These are phyloP conservation scores for Drosophila prolongata DNA, from an alignment of 2,888 invertebrate genomes.

Conservation along the genomic window DNA sequence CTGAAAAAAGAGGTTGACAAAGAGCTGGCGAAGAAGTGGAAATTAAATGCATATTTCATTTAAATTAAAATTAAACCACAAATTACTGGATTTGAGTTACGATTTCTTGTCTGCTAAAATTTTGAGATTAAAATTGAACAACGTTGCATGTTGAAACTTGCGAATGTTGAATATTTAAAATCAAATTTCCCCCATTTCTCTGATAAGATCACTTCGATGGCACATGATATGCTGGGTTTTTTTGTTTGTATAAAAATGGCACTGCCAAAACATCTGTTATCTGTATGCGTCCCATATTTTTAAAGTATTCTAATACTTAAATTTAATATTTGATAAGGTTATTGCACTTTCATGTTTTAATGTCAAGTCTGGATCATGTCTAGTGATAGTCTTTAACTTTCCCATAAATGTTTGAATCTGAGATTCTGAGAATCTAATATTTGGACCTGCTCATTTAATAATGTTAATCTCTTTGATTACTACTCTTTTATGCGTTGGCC, in stretches of 20 bases:
- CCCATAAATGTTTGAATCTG: too few species aligned
- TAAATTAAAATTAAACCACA: neutral
- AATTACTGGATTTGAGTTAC: too few species aligned
- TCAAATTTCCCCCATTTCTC: too few species aligned
- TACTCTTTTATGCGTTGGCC: constrained; percentile 7
- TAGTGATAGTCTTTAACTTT: neutral
- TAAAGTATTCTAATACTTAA: neutral
- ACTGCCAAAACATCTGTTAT: neutral
- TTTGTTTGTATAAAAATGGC: neutral
- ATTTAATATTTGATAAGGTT: neutral
- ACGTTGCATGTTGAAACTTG: too few species aligned
- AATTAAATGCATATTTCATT: neutral
- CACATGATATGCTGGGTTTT: too few species aligned
- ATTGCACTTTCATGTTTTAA: neutral
- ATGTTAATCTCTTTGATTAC: constrained; percentile 11
- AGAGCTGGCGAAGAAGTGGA: neutral
- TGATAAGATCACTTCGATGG: too few species aligned
- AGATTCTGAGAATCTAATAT: neutral
- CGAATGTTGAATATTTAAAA: too few species aligned
- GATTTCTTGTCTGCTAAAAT: too few species aligned
- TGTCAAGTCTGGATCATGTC: neutral
- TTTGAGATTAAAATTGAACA: too few species aligned
- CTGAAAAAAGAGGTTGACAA: constrained; percentile 7
- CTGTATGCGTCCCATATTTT: neutral
- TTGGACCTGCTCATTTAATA: neutral